A percentile compares a stretch with the other conserved stretches of the same genome.
phyloP scores from a whole-genome alignment of 2,113 vertebrate species.

The Passer montanus region DNA sequence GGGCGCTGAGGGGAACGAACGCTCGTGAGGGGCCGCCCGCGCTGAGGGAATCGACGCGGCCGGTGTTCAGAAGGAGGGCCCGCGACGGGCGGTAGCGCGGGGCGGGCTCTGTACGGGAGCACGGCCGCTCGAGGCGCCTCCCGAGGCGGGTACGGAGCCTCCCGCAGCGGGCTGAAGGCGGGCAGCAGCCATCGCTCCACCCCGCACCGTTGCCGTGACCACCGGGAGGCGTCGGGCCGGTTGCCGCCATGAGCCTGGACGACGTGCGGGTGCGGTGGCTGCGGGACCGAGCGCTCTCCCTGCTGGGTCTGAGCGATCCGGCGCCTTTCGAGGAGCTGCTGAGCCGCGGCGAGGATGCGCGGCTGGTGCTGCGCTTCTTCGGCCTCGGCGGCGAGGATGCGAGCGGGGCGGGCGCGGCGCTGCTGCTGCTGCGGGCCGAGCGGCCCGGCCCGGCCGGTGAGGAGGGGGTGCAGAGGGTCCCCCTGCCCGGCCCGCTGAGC shows the following conservation, averaged over 20 bases:
- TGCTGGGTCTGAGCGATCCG: conserved; percentile 70
- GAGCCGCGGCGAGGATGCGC: conserved; percentile 70
- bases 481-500: background rate
- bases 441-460: conserved; percentile 71
- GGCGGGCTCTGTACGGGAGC: background rate
- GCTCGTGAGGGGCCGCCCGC: fast-evolving
- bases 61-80: fast-evolving
- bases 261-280: conserved; percentile 88
- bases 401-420: background rate
- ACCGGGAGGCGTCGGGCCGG: background rate
- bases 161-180: background rate
- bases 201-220: conserved; percentile 16
- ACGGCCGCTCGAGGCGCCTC: background rate
- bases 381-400: conserved; percentile 40
- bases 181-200: background rate
- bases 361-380: conserved; percentile 76
- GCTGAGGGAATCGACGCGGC: background rate
- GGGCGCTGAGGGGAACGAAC: fast-evolving
- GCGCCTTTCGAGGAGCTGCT: conserved; percentile 84
- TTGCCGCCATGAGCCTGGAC: conserved; percentile 64
- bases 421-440: conserved; percentile 77
- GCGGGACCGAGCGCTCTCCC: conserved; percentile 69
- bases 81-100: background rate
- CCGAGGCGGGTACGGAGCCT: background rate
- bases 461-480: conserved; percentile 67